Evolutionary conservation across 2,888 invertebrate genomes (phyloP).

Genomic region (Yponomeuta cagnagella): DNA sequence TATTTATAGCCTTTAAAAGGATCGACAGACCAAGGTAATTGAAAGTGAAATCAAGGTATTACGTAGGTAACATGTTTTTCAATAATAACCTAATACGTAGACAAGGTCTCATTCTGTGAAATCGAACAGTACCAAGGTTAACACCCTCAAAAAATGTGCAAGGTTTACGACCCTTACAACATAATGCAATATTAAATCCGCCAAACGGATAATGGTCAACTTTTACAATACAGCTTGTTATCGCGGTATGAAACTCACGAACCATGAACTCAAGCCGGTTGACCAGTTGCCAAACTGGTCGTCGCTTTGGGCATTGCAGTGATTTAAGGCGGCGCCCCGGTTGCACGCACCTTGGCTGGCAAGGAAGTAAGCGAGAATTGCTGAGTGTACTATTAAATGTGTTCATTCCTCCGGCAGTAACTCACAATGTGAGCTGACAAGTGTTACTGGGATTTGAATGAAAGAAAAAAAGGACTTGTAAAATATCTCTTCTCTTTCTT

Average conservation of each 20-base stretch:
- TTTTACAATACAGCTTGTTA: slow-evolving; percentile 10
- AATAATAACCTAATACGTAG: not conserved
- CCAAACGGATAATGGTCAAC: slow-evolving; percentile 10
- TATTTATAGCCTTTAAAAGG: too few relatives aligned
- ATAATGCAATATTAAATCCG: not conserved
- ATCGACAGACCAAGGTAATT: too few relatives aligned
- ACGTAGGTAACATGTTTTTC: too few relatives aligned
- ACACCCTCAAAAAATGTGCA: not conserved
- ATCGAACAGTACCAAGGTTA: not conserved
- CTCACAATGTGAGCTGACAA: too few relatives aligned
- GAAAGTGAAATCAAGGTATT: too few relatives aligned
- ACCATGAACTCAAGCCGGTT: slow-evolving; percentile 15
- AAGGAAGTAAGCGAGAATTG: not conserved
- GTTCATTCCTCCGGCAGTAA: too few relatives aligned
- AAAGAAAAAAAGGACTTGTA: too few relatives aligned
- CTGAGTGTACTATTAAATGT: too few relatives aligned
- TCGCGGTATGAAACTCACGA: slow-evolving; percentile 15
- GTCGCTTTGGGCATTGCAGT: slow-evolving; percentile 2
- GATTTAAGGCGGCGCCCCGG: not conserved
- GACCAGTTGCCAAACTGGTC: slow-evolving; percentile 12
- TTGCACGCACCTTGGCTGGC: not conserved
- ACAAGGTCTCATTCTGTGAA: not conserved
- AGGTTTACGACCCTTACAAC: not conserved
- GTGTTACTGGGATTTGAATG: too few relatives aligned
- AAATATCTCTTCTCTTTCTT: too few relatives aligned